Conservation (phyloP, 2,888 invertebrate species). For the Tipula helvola region DNA sequence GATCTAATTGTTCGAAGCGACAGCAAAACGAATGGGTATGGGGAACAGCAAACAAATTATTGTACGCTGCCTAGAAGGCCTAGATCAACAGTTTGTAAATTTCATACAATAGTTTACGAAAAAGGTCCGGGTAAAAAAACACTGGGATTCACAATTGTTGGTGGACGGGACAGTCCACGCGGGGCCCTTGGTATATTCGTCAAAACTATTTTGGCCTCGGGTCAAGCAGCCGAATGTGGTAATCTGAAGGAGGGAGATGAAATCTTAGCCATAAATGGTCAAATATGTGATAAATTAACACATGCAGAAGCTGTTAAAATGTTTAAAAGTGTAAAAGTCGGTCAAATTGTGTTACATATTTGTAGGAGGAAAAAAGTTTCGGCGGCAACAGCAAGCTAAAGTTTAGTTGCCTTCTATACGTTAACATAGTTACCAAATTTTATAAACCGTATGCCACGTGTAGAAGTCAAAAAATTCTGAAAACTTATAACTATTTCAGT, state of each 20-base stretch:
- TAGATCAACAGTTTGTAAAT: conserved; percentile 52
- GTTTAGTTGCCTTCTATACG: background rate
- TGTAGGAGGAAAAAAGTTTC: conserved; percentile 40
- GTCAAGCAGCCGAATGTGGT: conserved; percentile 74
- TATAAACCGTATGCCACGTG: background rate
- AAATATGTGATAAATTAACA: conserved; percentile 64
- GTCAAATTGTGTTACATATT: conserved; percentile 61
- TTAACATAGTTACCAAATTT: background rate
- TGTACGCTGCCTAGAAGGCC: conserved; percentile 62
- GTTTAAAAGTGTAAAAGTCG: conserved; percentile 67
- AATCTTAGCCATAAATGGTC: conserved; percentile 69
- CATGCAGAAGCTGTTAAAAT: conserved; percentile 68
- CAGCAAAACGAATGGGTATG: background rate
- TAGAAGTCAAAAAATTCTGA: background rate
- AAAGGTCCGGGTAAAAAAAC: conserved; percentile 75
- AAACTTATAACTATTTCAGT: background rate
- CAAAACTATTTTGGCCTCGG: conserved; percentile 69
- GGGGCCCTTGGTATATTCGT: conserved; percentile 78
- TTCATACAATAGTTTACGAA: conserved; percentile 60
- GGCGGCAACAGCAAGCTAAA: background rate
- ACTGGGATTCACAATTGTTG: conserved; percentile 81
- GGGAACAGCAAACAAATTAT: conserved; percentile 40
- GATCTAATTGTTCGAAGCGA: background rate
- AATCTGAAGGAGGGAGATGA: conserved; percentile 72
- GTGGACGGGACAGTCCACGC: conserved; percentile 72